Evolutionary conservation across 2,113 vertebrate genomes (phyloP), one percentile per base, ranked within the genome.

Genomic region (Eclectus roratus): DNA sequence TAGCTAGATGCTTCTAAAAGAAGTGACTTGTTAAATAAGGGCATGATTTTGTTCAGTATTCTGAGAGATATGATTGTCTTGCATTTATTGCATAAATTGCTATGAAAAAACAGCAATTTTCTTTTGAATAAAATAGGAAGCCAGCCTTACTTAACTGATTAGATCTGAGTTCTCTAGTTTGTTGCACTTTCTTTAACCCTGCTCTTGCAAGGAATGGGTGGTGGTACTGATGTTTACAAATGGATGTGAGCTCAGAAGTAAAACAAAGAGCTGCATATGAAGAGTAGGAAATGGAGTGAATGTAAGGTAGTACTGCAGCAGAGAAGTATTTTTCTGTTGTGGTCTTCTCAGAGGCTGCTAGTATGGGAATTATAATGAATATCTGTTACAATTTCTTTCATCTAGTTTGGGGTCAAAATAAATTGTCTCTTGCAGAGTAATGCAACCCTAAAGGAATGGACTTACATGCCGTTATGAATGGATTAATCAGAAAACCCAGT

Each of bases 171-270:
- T 77, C 47, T 50, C 14, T 21, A 33, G 17, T 29, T 44, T 73
- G 5, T 56, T 68, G 43, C 17, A 5, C 8, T 50, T 17, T 64
- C 37, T 20, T 69, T 55, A 79, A 63, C 17, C 28, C 55, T 73
- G 17, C 28, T 63, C 6, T 64, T 3, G 1, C 1, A 6, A 73
- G 35, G 66, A 79, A 41, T 0, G 0, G 9, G 8, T 46, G 43
- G 7, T 63, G 37, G 56, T 73, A 39, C 43, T 58, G 43, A 33
- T 52, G 25, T 68, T 31, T 53, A 29, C 10, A 60, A 81, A 39
- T 16, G 39, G 8, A 65, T 47, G 16, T 43, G 70, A 77, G 27
- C 50, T 71, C 39, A 66, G 50, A 77, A 86, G 12, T 52, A 93
- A 77, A 85, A 41, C 15, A 46, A 71, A 85, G 7, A 64, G n/a